Conservation (phyloP, 2,113 vertebrate species). For the Epinephelus moara region DNA sequence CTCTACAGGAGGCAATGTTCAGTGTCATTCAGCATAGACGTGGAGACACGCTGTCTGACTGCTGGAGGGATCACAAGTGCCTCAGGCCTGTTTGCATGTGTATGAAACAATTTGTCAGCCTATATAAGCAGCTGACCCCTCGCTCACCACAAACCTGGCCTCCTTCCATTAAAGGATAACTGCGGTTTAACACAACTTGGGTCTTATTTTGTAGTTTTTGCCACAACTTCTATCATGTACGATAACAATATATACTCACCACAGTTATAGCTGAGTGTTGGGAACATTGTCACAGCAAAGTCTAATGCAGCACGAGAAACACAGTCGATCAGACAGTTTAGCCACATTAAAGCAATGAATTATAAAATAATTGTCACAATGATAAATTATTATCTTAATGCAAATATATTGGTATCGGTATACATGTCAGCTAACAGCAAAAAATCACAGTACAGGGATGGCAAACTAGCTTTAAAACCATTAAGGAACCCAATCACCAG, state of each 20-base stretch:
- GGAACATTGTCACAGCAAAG: not conserved
- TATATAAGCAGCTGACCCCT: conserved; percentile 56
- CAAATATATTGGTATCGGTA: too few species aligned
- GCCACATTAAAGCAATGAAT: not conserved
- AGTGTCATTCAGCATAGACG: conserved; percentile 36
- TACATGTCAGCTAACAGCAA: not conserved
- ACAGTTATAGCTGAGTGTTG: not conserved
- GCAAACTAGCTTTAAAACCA: not conserved
- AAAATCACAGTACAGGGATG: not conserved
- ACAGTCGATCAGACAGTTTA: not conserved
- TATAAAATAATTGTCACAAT: too few species aligned
- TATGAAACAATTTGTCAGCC: conserved; percentile 75
- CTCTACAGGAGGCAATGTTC: conserved; percentile 60
- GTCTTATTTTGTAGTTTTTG: not conserved
- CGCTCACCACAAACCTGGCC: conserved; percentile 11
- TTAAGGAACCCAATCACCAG: not conserved
- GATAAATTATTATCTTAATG: not conserved
- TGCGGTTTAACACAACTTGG: not conserved
- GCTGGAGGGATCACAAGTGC: conserved; percentile 40
- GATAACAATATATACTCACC: not conserved
- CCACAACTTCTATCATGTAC: not conserved
- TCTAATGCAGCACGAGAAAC: not conserved
- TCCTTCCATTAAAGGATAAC: conserved; percentile 8
- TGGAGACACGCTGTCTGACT: conserved; percentile 76
- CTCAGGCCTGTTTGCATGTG: conserved; percentile 64